Conservation (phyloP, 2,888 invertebrate genomes). For the Athalia rosae region DNA sequence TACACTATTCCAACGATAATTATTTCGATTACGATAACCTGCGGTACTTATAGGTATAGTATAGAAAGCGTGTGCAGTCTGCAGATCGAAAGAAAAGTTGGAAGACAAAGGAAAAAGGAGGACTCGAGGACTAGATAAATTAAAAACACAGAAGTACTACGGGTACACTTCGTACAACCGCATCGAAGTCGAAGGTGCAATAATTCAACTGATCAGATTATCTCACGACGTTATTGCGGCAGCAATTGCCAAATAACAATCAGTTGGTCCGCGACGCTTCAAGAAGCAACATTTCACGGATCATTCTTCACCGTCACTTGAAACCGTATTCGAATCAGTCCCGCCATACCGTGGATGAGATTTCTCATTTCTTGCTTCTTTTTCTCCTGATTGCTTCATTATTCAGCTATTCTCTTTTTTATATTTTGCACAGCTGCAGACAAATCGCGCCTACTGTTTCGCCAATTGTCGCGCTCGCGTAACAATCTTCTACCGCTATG, state of each 20-base stretch:
- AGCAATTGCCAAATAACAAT: conserved; percentile 37
- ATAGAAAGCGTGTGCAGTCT: too few relatives aligned
- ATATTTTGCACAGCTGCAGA: too few relatives aligned
- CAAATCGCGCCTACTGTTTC: too few relatives aligned
- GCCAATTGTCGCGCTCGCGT: too few relatives aligned
- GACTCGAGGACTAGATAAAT: too few relatives aligned
- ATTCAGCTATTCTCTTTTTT: too few relatives aligned
- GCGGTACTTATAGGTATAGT: too few relatives aligned
- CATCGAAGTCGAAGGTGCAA: conserved; percentile 5
- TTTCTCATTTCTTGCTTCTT: neutral
- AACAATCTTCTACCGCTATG: too few relatives aligned
- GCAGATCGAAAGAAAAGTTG: too few relatives aligned
- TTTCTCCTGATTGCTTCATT: neutral
- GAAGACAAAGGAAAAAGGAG: too few relatives aligned
- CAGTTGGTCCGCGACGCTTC: conserved; percentile 41
- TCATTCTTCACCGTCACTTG: conserved; percentile 1
- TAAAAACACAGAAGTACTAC: neutral
- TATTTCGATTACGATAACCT: too few relatives aligned
- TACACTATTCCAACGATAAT: too few relatives aligned
- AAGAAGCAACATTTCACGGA: conserved; percentile 43
- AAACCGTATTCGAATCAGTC: neutral
- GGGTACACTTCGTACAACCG: neutral
- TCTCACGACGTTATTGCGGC: neutral
- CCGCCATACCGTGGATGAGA: neutral
- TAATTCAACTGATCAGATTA: neutral